Conservation (phyloP, 2,888 invertebrate species). For the Polydrusus tereticollis region DNA sequence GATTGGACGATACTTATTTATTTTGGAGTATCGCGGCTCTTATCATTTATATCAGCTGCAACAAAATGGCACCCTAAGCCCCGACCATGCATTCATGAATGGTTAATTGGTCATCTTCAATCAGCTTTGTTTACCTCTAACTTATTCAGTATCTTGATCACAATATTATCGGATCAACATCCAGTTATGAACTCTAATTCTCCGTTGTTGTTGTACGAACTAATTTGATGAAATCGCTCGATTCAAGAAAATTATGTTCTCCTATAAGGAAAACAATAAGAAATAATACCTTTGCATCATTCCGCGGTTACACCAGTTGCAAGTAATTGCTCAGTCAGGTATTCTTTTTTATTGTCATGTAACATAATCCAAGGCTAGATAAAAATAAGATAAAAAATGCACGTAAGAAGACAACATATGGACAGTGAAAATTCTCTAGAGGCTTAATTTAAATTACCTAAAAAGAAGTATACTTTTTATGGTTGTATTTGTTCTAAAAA, state of each 20-base stretch:
- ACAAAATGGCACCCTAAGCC: too few relatives aligned
- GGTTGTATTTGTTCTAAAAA: not conserved
- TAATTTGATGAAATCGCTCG: slow-evolving; percentile 6
- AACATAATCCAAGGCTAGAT: slow-evolving; percentile 5
- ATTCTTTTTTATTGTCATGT: slow-evolving; percentile 9
- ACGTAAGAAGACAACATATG: not conserved
- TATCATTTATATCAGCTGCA: too few relatives aligned
- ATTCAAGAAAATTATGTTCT: slow-evolving; percentile 5
- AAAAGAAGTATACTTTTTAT: not conserved
- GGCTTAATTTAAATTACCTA: not conserved
- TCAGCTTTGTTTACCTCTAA: too few relatives aligned
- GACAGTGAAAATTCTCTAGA: not conserved
- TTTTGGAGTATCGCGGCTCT: too few relatives aligned
- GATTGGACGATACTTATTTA: too few relatives aligned
- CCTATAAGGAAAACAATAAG: slow-evolving; percentile 9
- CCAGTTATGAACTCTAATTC: not conserved
- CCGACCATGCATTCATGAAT: too few relatives aligned
- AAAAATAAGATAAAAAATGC: not conserved
- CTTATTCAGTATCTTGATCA: too few relatives aligned
- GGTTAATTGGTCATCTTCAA: too few relatives aligned
- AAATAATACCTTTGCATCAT: slow-evolving; percentile 13
- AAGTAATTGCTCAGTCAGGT: slow-evolving; percentile 2
- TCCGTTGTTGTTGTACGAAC: not conserved
- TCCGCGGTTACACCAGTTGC: not conserved
- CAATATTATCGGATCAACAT: too few relatives aligned